Conservation (phyloP, 2,888 invertebrate species). For the Catonia carolina region DNA sequence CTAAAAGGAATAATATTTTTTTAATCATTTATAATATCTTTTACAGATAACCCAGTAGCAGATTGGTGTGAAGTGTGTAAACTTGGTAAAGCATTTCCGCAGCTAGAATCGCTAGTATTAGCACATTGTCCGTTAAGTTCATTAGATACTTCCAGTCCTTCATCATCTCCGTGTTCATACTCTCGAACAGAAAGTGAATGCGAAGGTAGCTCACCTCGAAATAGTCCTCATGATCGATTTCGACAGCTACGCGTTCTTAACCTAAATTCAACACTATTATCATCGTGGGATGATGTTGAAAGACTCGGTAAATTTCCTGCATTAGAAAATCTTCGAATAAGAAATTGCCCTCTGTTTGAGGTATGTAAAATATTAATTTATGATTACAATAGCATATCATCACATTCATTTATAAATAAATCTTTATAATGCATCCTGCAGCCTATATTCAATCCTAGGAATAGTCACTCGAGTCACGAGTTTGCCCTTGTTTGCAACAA, state of each 20-base stretch:
- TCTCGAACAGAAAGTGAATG: slow-evolving; percentile 51
- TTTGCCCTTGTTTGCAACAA: too few relatives aligned
- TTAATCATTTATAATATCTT: neutral
- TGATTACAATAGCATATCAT: slow-evolving; percentile 5
- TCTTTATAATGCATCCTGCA: too few relatives aligned
- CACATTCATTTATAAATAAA: neutral
- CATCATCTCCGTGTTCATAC: slow-evolving; percentile 22
- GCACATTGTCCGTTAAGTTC: slow-evolving; percentile 75
- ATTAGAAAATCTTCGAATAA: slow-evolving; percentile 75
- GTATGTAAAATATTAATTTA: slow-evolving; percentile 35
- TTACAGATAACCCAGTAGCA: slow-evolving; percentile 70
- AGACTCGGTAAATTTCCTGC: slow-evolving; percentile 74
- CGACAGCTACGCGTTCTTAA: slow-evolving; percentile 70
- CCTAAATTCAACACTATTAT: slow-evolving; percentile 73
- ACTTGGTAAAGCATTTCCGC: slow-evolving; percentile 78
- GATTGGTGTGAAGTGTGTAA: slow-evolving; percentile 78
- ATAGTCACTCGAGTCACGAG: too few relatives aligned
- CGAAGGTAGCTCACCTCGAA: slow-evolving; percentile 44
- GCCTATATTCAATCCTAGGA: too few relatives aligned
- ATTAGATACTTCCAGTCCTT: slow-evolving; percentile 40
- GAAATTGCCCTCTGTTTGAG: slow-evolving; percentile 59
- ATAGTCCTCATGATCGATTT: slow-evolving; percentile 55
- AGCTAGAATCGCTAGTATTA: slow-evolving; percentile 73
- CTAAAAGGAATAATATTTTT: too few relatives aligned
- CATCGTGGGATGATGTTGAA: slow-evolving; percentile 86